Conservation (phyloP, 2,113 vertebrate genomes). For the Barbus barbus region DNA sequence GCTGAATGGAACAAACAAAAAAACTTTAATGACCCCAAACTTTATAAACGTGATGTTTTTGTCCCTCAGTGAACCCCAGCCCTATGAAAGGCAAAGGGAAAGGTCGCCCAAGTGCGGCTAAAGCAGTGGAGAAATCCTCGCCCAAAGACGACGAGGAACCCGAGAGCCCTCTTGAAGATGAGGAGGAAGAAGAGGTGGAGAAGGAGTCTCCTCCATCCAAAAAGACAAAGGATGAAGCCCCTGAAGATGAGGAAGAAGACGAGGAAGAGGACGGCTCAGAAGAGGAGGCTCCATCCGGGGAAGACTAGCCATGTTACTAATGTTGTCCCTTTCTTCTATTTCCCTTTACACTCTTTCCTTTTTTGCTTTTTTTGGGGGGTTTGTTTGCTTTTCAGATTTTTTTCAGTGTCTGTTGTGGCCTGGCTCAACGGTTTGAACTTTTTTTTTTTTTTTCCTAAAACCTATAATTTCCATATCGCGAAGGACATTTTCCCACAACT, state of each 20-base stretch:
- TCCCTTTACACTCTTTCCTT: slow-evolving; percentile 31
- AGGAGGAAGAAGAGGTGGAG: slow-evolving; percentile 83
- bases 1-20: no score
- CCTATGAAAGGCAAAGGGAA: slow-evolving; percentile 98
- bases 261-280: slow-evolving; percentile 92
- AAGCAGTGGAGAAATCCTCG: slow-evolving; percentile 92
- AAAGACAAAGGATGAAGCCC: slow-evolving; percentile 84
- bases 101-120: slow-evolving; percentile 90
- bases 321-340: slow-evolving; percentile 48
- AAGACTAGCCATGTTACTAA: slow-evolving; percentile 83
- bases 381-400: slow-evolving; percentile 51
- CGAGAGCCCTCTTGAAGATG: slow-evolving; percentile 81
- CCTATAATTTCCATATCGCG: slow-evolving; percentile 42
- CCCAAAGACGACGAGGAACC: slow-evolving; percentile 91
- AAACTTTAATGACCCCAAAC: no score
- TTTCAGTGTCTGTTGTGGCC: slow-evolving; percentile 68
- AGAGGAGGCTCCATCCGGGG: slow-evolving; percentile 94
- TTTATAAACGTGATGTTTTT: not conserved
- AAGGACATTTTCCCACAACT: slow-evolving; percentile 36
- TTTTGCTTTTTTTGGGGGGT: not conserved
- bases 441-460: not conserved
- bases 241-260: slow-evolving; percentile 74
- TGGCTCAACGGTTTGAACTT: slow-evolving; percentile 76
- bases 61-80: slow-evolving; percentile 88
- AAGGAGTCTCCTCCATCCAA: slow-evolving; percentile 82